phyloP scores from a whole-genome alignment of 2,888 invertebrate genomes.

The Dione vanillae region DNA sequence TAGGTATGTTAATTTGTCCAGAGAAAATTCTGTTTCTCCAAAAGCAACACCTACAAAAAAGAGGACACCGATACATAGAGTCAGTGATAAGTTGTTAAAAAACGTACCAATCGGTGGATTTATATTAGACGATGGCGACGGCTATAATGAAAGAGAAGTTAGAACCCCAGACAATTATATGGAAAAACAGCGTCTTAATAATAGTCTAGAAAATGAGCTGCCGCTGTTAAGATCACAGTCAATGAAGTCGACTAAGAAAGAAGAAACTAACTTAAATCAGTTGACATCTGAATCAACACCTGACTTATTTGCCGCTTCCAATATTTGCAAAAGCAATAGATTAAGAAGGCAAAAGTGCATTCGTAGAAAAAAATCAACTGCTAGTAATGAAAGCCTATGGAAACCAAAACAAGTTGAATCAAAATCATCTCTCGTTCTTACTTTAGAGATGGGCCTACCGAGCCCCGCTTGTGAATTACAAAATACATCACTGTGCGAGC shows the following conservation, averaged over 20 bases:
- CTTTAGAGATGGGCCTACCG: conserved; percentile 75
- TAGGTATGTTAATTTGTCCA: conserved; percentile 71
- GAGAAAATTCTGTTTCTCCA: conserved; percentile 77
- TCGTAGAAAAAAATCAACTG: conserved; percentile 79
- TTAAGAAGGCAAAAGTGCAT: conserved; percentile 85
- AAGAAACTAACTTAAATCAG: conserved; percentile 58
- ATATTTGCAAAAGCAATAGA: conserved; percentile 64
- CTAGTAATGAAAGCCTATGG: conserved; percentile 71
- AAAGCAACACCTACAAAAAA: conserved; percentile 70
- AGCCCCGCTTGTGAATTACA: conserved; percentile 72
- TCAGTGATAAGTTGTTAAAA: conserved; percentile 70
- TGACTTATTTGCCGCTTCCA: conserved; percentile 62
- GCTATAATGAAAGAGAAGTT: conserved; percentile 81
- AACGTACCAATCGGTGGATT: conserved; percentile 79
- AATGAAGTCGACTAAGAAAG: conserved; percentile 61
- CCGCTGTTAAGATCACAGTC: conserved; percentile 69
- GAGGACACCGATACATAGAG: conserved; percentile 63
- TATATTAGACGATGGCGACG: conserved; percentile 76
- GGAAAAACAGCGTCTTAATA: conserved; percentile 52
- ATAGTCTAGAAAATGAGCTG: conserved; percentile 50
- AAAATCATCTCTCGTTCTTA: conserved; percentile 66
- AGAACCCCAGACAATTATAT: conserved; percentile 70
- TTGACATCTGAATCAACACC: conserved; percentile 72
- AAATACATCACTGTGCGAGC: conserved; percentile 67
- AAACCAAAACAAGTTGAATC: conserved; percentile 57